A percentile compares a stretch with the other conserved stretches of the same genome.
Evolutionary conservation across 2,888 invertebrate genomes (phyloP).

Genomic region (Drosophila mettleri): DNA sequence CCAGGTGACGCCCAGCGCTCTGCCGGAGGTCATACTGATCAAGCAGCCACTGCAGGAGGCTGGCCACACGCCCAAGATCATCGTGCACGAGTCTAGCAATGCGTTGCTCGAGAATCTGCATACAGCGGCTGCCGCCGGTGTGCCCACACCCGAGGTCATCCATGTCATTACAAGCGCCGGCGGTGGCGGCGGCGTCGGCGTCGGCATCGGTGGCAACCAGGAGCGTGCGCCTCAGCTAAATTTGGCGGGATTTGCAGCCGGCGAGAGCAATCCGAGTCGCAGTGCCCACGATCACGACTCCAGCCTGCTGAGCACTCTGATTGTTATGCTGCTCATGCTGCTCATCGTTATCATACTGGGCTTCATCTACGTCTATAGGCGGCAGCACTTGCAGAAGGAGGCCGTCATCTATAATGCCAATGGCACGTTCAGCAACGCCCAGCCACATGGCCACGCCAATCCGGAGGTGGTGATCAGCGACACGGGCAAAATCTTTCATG

Average conservation of each 20-base stretch:
- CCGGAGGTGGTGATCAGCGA: slow-evolving; percentile 72
- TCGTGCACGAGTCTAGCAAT: slow-evolving; percentile 80
- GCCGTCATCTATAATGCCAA: slow-evolving; percentile 68
- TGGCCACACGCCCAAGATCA: slow-evolving; percentile 81
- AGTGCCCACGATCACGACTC: slow-evolving; percentile 74
- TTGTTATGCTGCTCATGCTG: slow-evolving; percentile 79
- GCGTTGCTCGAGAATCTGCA: slow-evolving; percentile 75
- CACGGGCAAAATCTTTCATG: slow-evolving; percentile 79
- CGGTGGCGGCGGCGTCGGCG: slow-evolving; percentile 44
- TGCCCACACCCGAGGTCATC: slow-evolving; percentile 82
- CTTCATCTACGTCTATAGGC: slow-evolving; percentile 82
- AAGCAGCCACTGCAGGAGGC: slow-evolving; percentile 77
- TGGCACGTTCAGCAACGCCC: slow-evolving; percentile 54
- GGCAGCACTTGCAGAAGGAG: slow-evolving; percentile 75
- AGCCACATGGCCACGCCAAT: slow-evolving; percentile 27
- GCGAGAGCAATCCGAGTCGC: slow-evolving; percentile 47
- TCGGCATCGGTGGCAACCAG: slow-evolving; percentile 45
- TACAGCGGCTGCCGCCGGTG: slow-evolving; percentile 52
- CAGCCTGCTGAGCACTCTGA: slow-evolving; percentile 75
- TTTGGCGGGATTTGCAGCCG: slow-evolving; percentile 64
- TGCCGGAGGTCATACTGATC: slow-evolving; percentile 83
- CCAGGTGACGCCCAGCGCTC: slow-evolving; percentile 57
- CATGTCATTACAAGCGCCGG: slow-evolving; percentile 82
- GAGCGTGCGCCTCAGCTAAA: slow-evolving; percentile 58
- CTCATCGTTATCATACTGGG: slow-evolving; percentile 78